phyloP scores from a whole-genome alignment of 2,113 vertebrate genomes.

The Syngnathus floridae region DNA sequence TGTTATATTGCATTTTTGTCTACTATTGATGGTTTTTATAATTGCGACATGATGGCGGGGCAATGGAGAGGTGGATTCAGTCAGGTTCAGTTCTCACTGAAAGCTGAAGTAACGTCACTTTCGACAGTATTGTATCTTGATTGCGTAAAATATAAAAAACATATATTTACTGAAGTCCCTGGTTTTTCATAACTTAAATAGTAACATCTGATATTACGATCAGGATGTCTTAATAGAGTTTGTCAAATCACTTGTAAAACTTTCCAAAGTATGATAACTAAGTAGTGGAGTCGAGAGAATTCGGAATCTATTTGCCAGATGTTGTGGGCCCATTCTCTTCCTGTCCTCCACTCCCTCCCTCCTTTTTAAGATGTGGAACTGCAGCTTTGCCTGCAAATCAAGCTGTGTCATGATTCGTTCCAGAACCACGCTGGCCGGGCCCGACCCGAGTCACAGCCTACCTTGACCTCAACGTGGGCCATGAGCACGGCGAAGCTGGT shows the following conservation, averaged over 20 bases:
- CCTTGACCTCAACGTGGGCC: slow-evolving; percentile 96
- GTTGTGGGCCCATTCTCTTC: slow-evolving; percentile 21
- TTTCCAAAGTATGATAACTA: slow-evolving; percentile 37
- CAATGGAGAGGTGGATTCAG: no score
- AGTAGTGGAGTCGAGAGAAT: slow-evolving; percentile 23
- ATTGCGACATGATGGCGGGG: no score
- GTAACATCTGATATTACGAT: slow-evolving; percentile 4
- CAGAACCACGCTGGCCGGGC: slow-evolving; percentile 7
- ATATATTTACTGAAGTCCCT: not conserved
- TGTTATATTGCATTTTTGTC: not conserved
- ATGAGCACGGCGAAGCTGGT: slow-evolving; percentile 96
- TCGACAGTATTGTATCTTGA: not conserved
- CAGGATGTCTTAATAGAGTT: slow-evolving; percentile 21
- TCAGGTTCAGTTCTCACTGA: no score
- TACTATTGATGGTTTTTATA: not conserved
- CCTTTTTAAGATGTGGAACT: slow-evolving; percentile 3
- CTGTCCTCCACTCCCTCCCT: not conserved
- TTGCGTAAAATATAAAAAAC: not conserved
- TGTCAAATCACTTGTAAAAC: slow-evolving; percentile 36
- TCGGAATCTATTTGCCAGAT: slow-evolving; percentile 38
- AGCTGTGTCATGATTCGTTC: slow-evolving; percentile 36
- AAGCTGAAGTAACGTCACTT: no score
- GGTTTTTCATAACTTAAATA: not conserved
- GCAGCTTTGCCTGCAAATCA: slow-evolving; percentile 30
- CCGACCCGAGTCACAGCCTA: slow-evolving; percentile 51